Evolutionary conservation across 2,113 vertebrate genomes (phyloP).

Genomic region (Pangasianodon hypophthalmus): DNA sequence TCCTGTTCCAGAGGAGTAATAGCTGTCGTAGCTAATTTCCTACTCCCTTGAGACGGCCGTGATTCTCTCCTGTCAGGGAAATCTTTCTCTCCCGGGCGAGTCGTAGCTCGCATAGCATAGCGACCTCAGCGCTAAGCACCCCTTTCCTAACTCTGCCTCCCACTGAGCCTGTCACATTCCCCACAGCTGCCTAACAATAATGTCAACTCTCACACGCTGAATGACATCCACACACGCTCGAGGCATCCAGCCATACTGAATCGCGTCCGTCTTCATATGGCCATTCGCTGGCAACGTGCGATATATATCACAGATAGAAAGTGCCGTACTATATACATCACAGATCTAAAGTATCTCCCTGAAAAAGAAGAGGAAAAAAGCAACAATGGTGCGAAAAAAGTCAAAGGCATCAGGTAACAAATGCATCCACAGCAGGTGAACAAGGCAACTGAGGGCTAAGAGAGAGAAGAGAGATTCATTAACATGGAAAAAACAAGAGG

Average conservation of each 20-base stretch:
- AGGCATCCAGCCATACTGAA: conserved; percentile 21
- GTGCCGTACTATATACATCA: neutral
- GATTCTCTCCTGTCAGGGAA: conserved; percentile 59
- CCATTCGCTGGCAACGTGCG: neutral
- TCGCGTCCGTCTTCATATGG: conserved; percentile 26
- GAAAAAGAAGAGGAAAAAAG: conserved; percentile 2
- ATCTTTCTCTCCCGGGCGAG: conserved; percentile 50
- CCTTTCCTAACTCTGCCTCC: conserved; percentile 40
- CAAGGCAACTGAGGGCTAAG: conserved; percentile 54
- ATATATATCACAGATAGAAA: conserved; percentile 10
- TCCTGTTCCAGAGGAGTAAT: conserved; percentile 52
- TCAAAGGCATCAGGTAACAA: conserved; percentile 72
- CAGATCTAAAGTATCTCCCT: neutral
- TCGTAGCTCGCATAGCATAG: conserved; percentile 34
- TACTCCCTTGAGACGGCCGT: conserved; percentile 52
- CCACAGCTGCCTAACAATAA: conserved; percentile 47
- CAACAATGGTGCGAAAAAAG: conserved; percentile 45
- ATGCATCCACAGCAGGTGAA: conserved; percentile 52
- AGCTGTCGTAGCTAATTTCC: conserved; percentile 63
- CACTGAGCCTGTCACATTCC: conserved; percentile 47
- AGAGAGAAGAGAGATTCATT: conserved; percentile 69
- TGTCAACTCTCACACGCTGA: conserved; percentile 38
- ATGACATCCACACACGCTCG: conserved; percentile 12
- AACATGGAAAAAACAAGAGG: conserved; percentile 74
- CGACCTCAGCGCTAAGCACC: conserved; percentile 41